Conservation (phyloP, 2,888 invertebrate genomes). For the Ectobius pallidus region DNA sequence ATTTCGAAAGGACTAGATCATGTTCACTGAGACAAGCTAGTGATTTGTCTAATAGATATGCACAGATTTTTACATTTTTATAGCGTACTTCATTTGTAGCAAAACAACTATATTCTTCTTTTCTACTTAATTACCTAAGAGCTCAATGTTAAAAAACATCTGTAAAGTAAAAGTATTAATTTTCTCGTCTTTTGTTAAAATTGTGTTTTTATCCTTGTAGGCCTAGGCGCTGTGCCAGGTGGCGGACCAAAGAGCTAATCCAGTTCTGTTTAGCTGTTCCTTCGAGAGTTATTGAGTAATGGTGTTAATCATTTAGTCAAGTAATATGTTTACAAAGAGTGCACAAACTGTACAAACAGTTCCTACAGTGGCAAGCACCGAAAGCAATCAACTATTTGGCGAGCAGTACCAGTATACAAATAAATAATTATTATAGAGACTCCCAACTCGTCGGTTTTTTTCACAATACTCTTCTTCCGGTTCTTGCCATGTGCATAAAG, state of each 20-base stretch:
- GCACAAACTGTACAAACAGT: constrained; percentile 44
- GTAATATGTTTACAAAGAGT: constrained; percentile 36
- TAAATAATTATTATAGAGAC: no score
- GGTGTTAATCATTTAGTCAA: constrained; percentile 41
- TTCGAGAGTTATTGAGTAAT: constrained; percentile 40
- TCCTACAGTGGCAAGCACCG: constrained; percentile 44
- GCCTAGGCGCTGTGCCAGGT: constrained; percentile 34
- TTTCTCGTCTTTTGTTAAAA: constrained; percentile 29
- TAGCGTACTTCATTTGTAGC: constrained; percentile 46
- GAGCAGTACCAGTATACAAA: no score
- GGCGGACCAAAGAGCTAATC: constrained; percentile 37
- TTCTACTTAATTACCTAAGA: constrained; percentile 44
- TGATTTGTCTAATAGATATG: constrained; percentile 45
- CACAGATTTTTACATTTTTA: constrained; percentile 47
- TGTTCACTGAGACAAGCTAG: constrained; percentile 42
- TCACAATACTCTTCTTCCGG: constrained; percentile 36
- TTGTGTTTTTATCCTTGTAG: constrained; percentile 30
- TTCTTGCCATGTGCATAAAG: constrained; percentile 45
- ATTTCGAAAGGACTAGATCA: constrained; percentile 42
- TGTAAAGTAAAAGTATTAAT: constrained; percentile 28
- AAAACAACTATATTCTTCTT: constrained; percentile 42
- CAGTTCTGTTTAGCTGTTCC: constrained; percentile 42
- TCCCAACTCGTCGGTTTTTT: background rate
- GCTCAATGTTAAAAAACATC: constrained; percentile 41
- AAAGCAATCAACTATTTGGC: constrained; percentile 29